These are phyloP conservation scores for Papilio helenus DNA, from an alignment of 1,140 invertebrate genomes.

Conservation along the genomic window DNA sequence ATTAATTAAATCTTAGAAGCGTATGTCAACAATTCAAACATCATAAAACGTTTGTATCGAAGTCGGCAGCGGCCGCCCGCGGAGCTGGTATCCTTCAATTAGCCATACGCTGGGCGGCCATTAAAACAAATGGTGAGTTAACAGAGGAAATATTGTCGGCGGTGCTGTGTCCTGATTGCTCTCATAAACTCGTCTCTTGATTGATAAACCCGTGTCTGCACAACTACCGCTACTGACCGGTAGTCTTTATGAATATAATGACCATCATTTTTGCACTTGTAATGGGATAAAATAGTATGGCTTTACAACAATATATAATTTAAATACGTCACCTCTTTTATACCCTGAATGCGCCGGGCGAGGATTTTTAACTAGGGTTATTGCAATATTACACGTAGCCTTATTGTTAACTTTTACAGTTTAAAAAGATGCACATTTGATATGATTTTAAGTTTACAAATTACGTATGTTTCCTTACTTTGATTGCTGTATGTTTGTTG, in stretches of 20 bases:
- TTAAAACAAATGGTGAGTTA: conserved; percentile 56
- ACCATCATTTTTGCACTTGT: not conserved
- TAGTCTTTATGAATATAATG: conserved; percentile 16
- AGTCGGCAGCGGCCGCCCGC: conserved; percentile 58
- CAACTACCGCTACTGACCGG: conserved; percentile 41
- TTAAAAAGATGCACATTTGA: too few relatives aligned
- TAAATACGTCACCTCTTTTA: too few relatives aligned
- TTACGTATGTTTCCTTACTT: not conserved
- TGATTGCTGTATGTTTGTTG: not conserved
- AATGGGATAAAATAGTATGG: conserved; percentile 39
- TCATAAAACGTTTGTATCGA: conserved; percentile 40
- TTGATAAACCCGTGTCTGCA: conserved; percentile 55
- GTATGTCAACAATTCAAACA: not conserved
- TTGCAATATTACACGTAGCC: too few relatives aligned
- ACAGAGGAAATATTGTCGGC: conserved; percentile 52
- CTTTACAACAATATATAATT: too few relatives aligned
- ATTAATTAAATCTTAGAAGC: conserved; percentile 6
- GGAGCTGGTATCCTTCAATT: conserved; percentile 62
- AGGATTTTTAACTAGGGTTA: too few relatives aligned
- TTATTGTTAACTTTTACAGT: too few relatives aligned
- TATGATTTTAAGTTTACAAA: too few relatives aligned
- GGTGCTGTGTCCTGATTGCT: conserved; percentile 42
- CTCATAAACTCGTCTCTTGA: conserved; percentile 62
- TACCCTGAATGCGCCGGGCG: too few relatives aligned
- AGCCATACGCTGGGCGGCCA: conserved; percentile 50